Evolutionary conservation across 2,113 vertebrate species (phyloP).

Genomic region (Sturnus vulgaris): DNA sequence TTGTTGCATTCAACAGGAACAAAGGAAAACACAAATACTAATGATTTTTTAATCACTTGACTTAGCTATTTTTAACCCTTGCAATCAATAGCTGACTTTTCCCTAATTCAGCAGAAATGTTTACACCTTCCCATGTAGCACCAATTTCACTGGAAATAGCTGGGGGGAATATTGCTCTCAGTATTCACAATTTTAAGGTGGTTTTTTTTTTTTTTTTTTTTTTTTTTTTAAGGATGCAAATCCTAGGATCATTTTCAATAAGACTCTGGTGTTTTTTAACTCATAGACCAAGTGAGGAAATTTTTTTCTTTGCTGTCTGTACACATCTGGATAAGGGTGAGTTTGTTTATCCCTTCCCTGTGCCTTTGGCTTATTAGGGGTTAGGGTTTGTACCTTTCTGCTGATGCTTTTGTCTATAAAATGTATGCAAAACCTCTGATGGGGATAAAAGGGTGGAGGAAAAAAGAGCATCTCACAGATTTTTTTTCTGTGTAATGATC

Average conservation of each 20-base stretch:
- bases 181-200: not conserved
- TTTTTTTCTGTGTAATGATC: not conserved
- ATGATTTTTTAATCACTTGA: not conserved
- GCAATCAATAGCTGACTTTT: not conserved
- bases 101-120: not conserved
- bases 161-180: not conserved
- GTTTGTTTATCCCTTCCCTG: not conserved
- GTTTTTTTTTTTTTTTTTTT: not conserved
- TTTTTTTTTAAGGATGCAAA: not conserved
- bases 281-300: not conserved
- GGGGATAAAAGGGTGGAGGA: not conserved
- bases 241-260: not conserved
- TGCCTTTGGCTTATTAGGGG: not conserved
- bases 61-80: constrained; percentile 34
- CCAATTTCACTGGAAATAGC: not conserved
- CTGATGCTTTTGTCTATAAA: not conserved
- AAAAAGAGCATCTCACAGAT: not conserved
- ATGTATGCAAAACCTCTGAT: not conserved
- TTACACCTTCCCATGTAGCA: not conserved
- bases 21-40: constrained; percentile 1
- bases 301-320: not conserved
- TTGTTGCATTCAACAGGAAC: constrained; percentile 15
- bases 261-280: not conserved
- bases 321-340: not conserved
- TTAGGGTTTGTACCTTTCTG: not conserved